Conservation (phyloP, 2,797 vertebrate genomes). For the Girardinus metallicus region DNA sequence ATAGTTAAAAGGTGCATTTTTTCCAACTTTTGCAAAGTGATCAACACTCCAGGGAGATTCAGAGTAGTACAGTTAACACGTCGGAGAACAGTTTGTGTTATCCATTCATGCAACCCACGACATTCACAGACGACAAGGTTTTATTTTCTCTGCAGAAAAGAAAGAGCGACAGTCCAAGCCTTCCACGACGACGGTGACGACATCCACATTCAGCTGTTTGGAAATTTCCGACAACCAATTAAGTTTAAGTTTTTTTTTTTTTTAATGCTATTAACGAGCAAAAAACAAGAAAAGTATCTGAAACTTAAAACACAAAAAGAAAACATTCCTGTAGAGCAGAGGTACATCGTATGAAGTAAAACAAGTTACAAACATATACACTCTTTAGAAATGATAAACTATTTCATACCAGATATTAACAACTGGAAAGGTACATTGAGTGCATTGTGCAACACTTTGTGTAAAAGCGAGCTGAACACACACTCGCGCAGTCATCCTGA, state of each 20-base stretch:
- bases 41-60: constrained; percentile 85
- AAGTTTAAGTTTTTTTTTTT: constrained; percentile 28
- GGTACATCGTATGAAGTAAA: constrained; percentile 53
- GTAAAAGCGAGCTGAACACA: constrained; percentile 62
- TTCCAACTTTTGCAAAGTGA: constrained; percentile 79
- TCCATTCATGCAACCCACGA: constrained; percentile 89
- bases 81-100: constrained; percentile 68
- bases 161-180: constrained; percentile 80
- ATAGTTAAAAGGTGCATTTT: constrained; percentile 75
- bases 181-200: constrained; percentile 41
- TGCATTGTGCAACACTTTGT: constrained; percentile 78
- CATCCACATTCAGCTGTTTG: constrained; percentile 76
- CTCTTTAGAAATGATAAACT: constrained; percentile 64
- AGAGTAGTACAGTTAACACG: constrained; percentile 87
- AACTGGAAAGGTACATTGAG: constrained; percentile 75
- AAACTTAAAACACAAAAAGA: constrained; percentile 54
- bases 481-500: constrained; percentile 16
- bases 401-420: constrained; percentile 69
- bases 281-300: constrained; percentile 58
- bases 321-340: constrained; percentile 59
- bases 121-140: constrained; percentile 81
- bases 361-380: constrained; percentile 61
- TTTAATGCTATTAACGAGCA: constrained; percentile 56
- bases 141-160: constrained; percentile 49
- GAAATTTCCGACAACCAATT: constrained; percentile 75